Evolutionary conservation across 2,888 invertebrate genomes (phyloP).

Genomic region (Hipparchia semele): DNA sequence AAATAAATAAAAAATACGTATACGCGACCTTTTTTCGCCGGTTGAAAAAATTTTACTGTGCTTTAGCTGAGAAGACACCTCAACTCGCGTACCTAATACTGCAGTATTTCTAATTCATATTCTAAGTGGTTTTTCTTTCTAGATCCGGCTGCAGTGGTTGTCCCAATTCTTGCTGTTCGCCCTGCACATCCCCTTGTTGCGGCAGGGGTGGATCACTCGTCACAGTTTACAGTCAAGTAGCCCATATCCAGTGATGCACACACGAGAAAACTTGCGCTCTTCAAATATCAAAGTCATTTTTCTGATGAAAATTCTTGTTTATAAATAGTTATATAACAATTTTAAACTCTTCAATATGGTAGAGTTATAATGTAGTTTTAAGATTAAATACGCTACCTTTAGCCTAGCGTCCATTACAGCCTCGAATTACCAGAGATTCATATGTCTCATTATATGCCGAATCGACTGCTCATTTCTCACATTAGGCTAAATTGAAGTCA

Average conservation of each 20-base stretch:
- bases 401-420: too few species aligned
- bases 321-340: not conserved
- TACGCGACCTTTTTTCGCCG: too few species aligned
- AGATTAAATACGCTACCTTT: not conserved
- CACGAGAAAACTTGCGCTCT: conserved; percentile 10
- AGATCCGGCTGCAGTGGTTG: conserved; percentile 55
- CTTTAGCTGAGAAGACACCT: too few species aligned
- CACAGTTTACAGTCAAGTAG: conserved; percentile 83
- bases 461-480: too few species aligned
- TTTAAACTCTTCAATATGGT: not conserved
- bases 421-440: too few species aligned
- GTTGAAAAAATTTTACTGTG: too few species aligned
- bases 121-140: conserved; percentile 34
- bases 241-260: conserved; percentile 73
- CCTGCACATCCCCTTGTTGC: conserved; percentile 46
- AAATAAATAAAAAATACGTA: too few species aligned
- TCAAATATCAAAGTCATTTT: conserved; percentile 15
- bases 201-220: conserved; percentile 65
- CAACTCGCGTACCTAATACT: too few species aligned
- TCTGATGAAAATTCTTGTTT: conserved; percentile 7
- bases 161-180: conserved; percentile 52
- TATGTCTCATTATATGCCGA: too few species aligned
- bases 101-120: too few species aligned
- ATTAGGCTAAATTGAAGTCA: too few species aligned
- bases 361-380: not conserved